Evolutionary conservation across 2,797 vertebrate genomes (phyloP).

Genomic region (Hirundo rustica): DNA sequence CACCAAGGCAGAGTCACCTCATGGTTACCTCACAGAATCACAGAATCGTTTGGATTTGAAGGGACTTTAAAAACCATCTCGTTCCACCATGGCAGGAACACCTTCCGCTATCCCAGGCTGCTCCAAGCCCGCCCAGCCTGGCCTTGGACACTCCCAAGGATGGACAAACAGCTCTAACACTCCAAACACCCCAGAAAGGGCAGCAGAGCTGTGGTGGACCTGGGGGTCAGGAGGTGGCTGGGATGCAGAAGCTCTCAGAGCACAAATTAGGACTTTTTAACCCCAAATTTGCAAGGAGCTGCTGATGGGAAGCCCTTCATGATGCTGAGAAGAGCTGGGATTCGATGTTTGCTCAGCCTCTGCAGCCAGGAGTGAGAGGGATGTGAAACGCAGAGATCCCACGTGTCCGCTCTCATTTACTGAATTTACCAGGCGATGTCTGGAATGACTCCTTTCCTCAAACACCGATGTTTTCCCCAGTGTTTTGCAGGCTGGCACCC

Average conservation of each 20-base stretch:
- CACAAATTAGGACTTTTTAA: background rate
- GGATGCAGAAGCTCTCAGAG: fast-evolving
- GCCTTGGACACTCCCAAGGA: background rate
- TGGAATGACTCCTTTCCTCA: background rate
- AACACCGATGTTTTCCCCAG: background rate
- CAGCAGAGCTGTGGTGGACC: background rate
- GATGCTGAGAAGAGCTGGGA: background rate
- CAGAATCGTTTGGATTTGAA: background rate
- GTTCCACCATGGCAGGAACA: background rate
- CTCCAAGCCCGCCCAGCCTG: background rate
- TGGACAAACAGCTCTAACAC: background rate
- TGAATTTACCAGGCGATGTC: background rate
- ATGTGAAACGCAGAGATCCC: background rate
- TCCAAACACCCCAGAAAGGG: too few relatives aligned
- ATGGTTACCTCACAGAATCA: background rate
- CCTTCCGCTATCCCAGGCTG: background rate
- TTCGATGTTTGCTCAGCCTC: background rate
- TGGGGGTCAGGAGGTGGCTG: background rate
- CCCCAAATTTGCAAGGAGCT: background rate
- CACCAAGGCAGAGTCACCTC: background rate
- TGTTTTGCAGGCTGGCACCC: fast-evolving
- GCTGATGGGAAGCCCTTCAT: background rate
- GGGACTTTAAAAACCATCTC: too few relatives aligned
- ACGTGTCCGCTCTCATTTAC: fast-evolving
- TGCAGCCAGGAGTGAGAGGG: background rate